Evolutionary conservation across 2,888 invertebrate genomes (phyloP).

Genomic region (Tetragonisca angustula): DNA sequence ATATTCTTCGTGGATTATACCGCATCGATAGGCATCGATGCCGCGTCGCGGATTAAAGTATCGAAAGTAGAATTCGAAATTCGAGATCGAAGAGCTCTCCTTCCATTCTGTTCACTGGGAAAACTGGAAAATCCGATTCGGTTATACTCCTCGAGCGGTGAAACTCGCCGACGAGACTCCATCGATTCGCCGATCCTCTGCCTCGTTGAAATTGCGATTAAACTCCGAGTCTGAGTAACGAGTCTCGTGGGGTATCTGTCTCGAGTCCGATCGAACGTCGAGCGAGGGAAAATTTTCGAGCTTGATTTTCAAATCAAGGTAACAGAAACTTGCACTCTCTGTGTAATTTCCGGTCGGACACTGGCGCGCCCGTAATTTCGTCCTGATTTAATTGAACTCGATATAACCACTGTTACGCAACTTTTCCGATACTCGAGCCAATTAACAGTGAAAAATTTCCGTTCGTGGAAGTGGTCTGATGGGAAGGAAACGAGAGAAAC

Average conservation of each 20-base stretch:
- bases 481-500: neutral
- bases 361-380: neutral
- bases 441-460: neutral
- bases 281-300: neutral
- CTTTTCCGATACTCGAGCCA: neutral
- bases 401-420: neutral
- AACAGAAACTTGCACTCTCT: neutral
- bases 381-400: neutral
- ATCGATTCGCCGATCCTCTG: slow-evolving; percentile 41
- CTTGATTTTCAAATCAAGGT: neutral
- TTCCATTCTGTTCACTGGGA: neutral
- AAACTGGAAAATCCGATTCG: slow-evolving; percentile 37
- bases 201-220: slow-evolving; percentile 49
- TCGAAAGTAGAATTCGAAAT: slow-evolving; percentile 3
- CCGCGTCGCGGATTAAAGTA: slow-evolving; percentile 22
- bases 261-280: neutral
- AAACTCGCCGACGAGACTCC: slow-evolving; percentile 47
- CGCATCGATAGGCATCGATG: neutral
- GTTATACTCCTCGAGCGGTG: slow-evolving; percentile 18
- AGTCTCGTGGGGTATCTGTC: neutral
- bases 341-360: neutral
- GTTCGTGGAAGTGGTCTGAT: neutral
- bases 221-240: slow-evolving; percentile 31
- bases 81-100: neutral
- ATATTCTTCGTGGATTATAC: slow-evolving; percentile 5